Conservation (phyloP, 2,113 vertebrate genomes). For the Oncorhynchus tshawytscha region DNA sequence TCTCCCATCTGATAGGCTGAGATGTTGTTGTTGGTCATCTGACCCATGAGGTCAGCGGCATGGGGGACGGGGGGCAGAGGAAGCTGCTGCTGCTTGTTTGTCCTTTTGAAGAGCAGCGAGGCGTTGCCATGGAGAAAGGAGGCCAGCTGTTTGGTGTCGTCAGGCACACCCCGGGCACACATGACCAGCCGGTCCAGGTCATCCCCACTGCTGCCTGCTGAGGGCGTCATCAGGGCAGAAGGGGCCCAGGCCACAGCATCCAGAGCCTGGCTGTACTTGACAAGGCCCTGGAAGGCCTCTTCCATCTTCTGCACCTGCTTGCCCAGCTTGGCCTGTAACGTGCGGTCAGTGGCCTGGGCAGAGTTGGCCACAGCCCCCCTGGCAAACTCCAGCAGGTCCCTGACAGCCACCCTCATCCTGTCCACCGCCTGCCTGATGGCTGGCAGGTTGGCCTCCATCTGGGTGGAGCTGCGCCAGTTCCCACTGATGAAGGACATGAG, state of each 20-base stretch:
- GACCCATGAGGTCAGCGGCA: constrained; percentile 29
- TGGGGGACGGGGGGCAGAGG: constrained; percentile 73
- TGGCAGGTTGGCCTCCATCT: constrained; percentile 79
- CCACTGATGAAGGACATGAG: constrained; percentile 91
- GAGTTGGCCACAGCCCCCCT: constrained; percentile 85
- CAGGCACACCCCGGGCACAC: constrained; percentile 87
- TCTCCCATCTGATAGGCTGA: constrained; percentile 66
- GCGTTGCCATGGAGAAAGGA: constrained; percentile 96
- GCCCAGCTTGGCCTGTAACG: constrained; percentile 87
- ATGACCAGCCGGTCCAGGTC: constrained; percentile 91
- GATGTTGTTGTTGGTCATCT: constrained; percentile 69
- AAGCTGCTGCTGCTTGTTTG: constrained; percentile 75
- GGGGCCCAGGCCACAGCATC: constrained; percentile 83
- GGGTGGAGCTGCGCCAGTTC: constrained; percentile 81
- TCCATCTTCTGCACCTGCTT: constrained; percentile 97
- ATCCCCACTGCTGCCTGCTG: constrained; percentile 74
- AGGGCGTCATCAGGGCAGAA: constrained; percentile 55
- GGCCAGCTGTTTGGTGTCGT: constrained; percentile 94
- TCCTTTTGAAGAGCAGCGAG: constrained; percentile 91
- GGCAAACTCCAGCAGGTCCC: constrained; percentile 92
- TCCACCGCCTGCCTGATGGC: constrained; percentile 79
- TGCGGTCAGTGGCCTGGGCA: constrained; percentile 87
- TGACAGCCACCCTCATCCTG: constrained; percentile 75
- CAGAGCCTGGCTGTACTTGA: constrained; percentile 82
- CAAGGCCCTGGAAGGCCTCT: constrained; percentile 88